These are phyloP conservation scores for Rhinolophus sinicus DNA, from an alignment of 2,113 vertebrate species.

Conservation along the genomic window DNA sequence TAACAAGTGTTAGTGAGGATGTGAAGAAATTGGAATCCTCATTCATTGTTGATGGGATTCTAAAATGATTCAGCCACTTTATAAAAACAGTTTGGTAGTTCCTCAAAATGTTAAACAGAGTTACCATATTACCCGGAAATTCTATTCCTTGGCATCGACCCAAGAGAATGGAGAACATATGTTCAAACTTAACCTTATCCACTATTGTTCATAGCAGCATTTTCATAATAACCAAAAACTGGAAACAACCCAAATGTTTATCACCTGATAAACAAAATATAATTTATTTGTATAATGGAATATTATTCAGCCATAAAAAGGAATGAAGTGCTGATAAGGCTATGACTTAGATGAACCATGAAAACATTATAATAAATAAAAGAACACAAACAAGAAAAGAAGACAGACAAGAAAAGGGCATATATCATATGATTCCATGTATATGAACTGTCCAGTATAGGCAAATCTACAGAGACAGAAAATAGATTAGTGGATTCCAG, in stretches of 20 bases:
- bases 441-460: not conserved
- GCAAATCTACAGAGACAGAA: not conserved
- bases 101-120: not conserved
- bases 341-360: not conserved
- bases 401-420: not conserved
- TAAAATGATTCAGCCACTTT: not conserved
- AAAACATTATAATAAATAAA: not conserved
- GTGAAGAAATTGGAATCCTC: not conserved
- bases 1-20: not conserved
- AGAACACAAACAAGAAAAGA: not conserved
- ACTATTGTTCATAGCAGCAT: not conserved
- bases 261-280: not conserved
- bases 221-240: not conserved
- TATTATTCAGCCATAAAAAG: not conserved
- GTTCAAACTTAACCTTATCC: not conserved
- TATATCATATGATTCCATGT: not conserved
- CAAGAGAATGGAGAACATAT: not conserved
- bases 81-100: not conserved
- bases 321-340: not conserved
- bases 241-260: not conserved
- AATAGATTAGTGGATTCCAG: not conserved
- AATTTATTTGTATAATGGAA: not conserved
- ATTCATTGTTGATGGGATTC: not conserved
- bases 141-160: not conserved
- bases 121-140: not conserved